Base-by-base conservation (phyloP, 2,113 vertebrate species). In the Petrocephalus microphthalmus region DNA sequence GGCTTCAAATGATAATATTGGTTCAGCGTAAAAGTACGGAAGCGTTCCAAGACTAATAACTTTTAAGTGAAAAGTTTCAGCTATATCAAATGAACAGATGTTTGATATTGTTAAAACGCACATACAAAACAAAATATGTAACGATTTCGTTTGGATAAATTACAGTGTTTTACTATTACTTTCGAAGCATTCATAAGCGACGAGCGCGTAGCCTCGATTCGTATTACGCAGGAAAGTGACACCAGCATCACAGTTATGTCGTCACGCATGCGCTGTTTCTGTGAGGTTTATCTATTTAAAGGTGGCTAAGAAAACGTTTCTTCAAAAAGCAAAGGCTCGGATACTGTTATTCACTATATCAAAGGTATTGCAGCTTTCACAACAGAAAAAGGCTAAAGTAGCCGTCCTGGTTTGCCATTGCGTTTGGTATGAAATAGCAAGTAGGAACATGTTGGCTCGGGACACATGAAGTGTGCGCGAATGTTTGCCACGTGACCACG, bases 401-500 rank as follows among this genome's bases (percentile, higher is more conserved):
- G 17, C 11, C 17, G 29, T 29, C 60, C n/a, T 29, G 60, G n/a
- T 2, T 54, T 54, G 11, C 53, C 17, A 54, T 19, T 54, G 8
- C 64, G 7, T 29, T 67, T 67, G n/a, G 29, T 67, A 84, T 15
- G 81, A 51, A 49, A 49, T 13, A 78, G 82, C 74, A 29, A 56
- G 29, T 88, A 51, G 17, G 51, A 20, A 74, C 49, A 54, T 54
- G 87, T 42, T 25, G 49, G 74, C 45, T 25, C 60, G 42, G 17
- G 33, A 47, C 86, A 49, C n/a, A 49, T 17, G n/a, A 47, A 45
- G 81, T 49, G 20, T 83, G 81, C 17, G 3, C 60, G 51, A 84
- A 37, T 53, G 51, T 51, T 22, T 67, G 60, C 71, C 89, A 90
- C 78, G 88, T 90, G 89, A 87, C 37, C 67, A 45, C n/a, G 17